Base-by-base conservation (phyloP, 2,113 vertebrate species). In the Cyphomyrus discorhynchus region DNA sequence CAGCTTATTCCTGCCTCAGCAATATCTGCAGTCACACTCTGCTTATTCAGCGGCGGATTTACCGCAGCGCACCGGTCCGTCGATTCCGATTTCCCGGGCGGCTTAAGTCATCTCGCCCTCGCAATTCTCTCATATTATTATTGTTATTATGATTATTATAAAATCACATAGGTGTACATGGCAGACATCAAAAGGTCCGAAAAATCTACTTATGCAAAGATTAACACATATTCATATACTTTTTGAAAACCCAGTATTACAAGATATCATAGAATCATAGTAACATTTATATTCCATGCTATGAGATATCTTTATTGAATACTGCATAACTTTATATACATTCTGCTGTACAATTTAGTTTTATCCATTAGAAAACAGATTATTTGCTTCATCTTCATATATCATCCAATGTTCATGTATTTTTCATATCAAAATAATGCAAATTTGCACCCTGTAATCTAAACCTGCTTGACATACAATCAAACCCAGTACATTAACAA, bases 101-200 rank as follows among this genome's bases (percentile, higher is more conserved):
- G 52, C 49, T 47, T 53, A 53, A 50, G 46, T 56, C 85, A 31
- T 52, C n/a, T 52, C 24, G 5, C n/a, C 42, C 50, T 19, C 50
- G 17, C 50, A n/a, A 11, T 35, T 53, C 17, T 52, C n/a, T 27
- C 82, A 27, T 86, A 86, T 87, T 56, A 50, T 87, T 31, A 50
- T 87, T 86, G 27, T 27, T 86, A 39, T 86, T 53, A 56, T 86
- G 27, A 86, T 86, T 52, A 86, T 53, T 53, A 56, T 86, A 35
- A 31, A 86, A 87, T 87, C 50, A 56, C 50, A 87, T 9, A 35
- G 85, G 50, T 47, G n/a, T 21, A n/a, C 4, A 56, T 56, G 50
- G 47, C 17, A 39, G 49, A 53, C 50, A 87, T 56, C 17, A 56
- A 87, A 19, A 13, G 6, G 15, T 10, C 47, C n/a, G 2, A 80